Conservation (phyloP, 2,113 vertebrate species). For the Pipa parva region DNA sequence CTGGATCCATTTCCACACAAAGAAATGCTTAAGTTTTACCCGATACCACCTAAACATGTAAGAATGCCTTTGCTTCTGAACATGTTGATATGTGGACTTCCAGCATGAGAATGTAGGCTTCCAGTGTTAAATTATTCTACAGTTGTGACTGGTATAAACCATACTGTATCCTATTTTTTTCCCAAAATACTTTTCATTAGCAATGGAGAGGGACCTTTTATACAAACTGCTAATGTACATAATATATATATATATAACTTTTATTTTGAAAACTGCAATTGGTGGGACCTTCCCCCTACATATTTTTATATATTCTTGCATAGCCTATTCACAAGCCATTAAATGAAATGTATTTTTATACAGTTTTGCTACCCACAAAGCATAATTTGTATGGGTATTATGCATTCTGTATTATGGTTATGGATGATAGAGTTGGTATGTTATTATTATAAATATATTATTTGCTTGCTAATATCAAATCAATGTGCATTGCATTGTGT, state of each 20-base stretch:
- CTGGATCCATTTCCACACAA: no score
- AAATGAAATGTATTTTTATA: slow-evolving; percentile 33
- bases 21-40: no score
- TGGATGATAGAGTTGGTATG: background rate
- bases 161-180: no score
- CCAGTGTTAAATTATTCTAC: no score
- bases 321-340: slow-evolving; percentile 4
- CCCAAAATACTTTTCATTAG: no score
- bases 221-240: slow-evolving; percentile 21
- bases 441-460: background rate
- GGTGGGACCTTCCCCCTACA: slow-evolving; percentile 8
- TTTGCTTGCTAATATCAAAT: slow-evolving; percentile 10
- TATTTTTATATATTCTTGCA: slow-evolving; percentile 34
- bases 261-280: slow-evolving; percentile 26
- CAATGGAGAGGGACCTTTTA: slow-evolving; percentile 6
- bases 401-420: slow-evolving; percentile 17
- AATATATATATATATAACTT: slow-evolving; percentile 17
- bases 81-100: no score
- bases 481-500: background rate
- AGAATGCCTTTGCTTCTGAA: no score
- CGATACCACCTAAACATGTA: no score
- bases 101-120: no score
- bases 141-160: no score
- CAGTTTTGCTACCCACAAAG: background rate
- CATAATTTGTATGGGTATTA: background rate